Evolutionary conservation across 2,797 vertebrate genomes (phyloP).

Genomic region (Galaxias olidus): DNA sequence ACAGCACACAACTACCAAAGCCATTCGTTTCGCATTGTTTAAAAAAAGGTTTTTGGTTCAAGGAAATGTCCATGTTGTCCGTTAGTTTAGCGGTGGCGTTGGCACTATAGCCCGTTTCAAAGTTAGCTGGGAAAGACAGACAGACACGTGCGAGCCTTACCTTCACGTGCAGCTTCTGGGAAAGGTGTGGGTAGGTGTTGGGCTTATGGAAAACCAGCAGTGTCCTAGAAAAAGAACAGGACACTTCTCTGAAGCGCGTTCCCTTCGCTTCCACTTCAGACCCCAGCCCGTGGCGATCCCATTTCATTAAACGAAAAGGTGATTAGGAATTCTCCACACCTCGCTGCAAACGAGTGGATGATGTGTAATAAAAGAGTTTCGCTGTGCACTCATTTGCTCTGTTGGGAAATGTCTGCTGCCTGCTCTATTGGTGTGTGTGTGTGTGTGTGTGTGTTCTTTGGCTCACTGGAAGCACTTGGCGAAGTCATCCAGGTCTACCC

Average conservation of each 20-base stretch:
- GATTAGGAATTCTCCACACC: too few relatives aligned
- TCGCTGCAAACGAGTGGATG: background rate
- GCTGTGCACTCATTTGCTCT: conserved; percentile 5
- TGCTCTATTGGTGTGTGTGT: conserved; percentile 13
- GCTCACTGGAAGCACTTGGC: conserved; percentile 89
- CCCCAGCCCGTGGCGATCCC: background rate
- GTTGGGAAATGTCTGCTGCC: background rate
- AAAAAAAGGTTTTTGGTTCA: background rate
- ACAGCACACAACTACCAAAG: too few relatives aligned
- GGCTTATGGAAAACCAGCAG: conserved; percentile 89
- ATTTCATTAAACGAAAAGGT: too few relatives aligned
- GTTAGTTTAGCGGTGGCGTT: too few relatives aligned
- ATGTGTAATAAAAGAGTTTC: too few relatives aligned
- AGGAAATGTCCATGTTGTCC: too few relatives aligned
- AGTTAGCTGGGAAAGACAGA: background rate
- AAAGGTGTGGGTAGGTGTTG: conserved; percentile 74
- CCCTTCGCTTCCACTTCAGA: background rate
- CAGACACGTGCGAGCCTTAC: conserved; percentile 60
- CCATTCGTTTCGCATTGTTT: background rate
- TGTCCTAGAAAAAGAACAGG: conserved; percentile 68
- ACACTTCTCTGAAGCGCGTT: background rate
- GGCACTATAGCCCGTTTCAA: background rate
- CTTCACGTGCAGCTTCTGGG: conserved; percentile 82
- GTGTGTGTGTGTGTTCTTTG: background rate
- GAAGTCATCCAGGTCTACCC: conserved; percentile 89